phyloP scores from a whole-genome alignment of 2,888 invertebrate species.

The Tribolium freemani region DNA sequence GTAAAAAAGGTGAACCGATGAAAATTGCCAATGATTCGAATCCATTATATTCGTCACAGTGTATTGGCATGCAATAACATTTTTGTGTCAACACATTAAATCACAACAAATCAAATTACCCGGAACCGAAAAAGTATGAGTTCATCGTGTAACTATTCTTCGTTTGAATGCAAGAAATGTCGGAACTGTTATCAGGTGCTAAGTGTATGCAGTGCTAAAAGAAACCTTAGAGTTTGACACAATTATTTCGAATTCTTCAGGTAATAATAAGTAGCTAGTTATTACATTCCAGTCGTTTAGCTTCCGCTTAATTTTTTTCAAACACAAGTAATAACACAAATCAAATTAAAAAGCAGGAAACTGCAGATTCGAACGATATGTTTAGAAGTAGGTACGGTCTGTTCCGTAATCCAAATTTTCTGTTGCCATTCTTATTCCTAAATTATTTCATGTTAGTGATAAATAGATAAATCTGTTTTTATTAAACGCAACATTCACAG shows the following conservation, averaged over 20 bases:
- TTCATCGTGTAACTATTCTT: slow-evolving; percentile 10
- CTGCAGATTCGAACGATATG: too few relatives aligned
- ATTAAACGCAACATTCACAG: too few relatives aligned
- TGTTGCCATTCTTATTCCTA: too few relatives aligned
- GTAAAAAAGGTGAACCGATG: not conserved
- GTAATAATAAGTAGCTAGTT: too few relatives aligned
- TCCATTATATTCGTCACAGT: not conserved
- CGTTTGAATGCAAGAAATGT: not conserved
- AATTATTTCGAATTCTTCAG: too few relatives aligned
- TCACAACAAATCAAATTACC: slow-evolving; percentile 12
- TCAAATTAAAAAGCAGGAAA: too few relatives aligned
- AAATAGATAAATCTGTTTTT: too few relatives aligned
- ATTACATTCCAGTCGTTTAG: too few relatives aligned
- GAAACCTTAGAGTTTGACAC: not conserved
- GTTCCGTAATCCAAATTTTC: too few relatives aligned
- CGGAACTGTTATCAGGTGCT: not conserved
- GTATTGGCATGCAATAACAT: slow-evolving; percentile 1
- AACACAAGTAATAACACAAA: slow-evolving; percentile 28
- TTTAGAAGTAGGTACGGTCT: not conserved
- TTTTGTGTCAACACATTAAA: slow-evolving; percentile 19
- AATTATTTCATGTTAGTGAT: too few relatives aligned
- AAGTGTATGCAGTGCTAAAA: not conserved
- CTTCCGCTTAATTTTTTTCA: not conserved
- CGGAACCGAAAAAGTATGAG: slow-evolving; percentile 7
- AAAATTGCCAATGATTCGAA: not conserved